These are phyloP conservation scores for Trichechus manatus DNA, from an alignment of 2,113 vertebrate genomes.

Conservation along the genomic window DNA sequence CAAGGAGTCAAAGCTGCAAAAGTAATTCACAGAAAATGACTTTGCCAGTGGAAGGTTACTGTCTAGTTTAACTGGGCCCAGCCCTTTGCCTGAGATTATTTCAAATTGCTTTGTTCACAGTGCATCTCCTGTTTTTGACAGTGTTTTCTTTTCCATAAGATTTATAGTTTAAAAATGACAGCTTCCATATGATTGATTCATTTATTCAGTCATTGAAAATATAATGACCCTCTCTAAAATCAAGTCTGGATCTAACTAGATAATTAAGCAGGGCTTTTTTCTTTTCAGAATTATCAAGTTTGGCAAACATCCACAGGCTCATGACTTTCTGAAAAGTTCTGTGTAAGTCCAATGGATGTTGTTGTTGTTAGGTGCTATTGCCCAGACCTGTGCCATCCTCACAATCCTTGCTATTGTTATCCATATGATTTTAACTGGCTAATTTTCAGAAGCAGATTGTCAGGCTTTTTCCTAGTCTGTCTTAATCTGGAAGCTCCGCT, in stretches of 20 bases:
- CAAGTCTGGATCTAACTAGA: constrained; percentile 75
- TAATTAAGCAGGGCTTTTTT: constrained; percentile 73
- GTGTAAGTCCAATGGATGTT: neutral
- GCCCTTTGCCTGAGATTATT: constrained; percentile 81
- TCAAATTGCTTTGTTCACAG: constrained; percentile 84
- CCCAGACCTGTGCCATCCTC: neutral
- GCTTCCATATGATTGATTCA: constrained; percentile 65
- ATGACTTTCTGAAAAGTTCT: constrained; percentile 46
- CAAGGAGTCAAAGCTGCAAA: constrained; percentile 86
- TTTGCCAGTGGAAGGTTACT: constrained; percentile 81
- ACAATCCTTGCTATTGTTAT: neutral
- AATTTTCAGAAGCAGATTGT: neutral
- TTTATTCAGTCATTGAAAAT: constrained; percentile 72
- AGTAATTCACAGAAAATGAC: constrained; percentile 86
- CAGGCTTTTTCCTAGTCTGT: neutral
- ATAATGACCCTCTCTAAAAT: constrained; percentile 75
- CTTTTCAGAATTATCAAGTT: constrained; percentile 75
- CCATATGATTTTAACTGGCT: neutral
- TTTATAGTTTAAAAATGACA: constrained; percentile 73
- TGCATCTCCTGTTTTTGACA: constrained; percentile 74
- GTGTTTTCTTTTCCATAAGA: constrained; percentile 80
- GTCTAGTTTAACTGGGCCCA: constrained; percentile 78
- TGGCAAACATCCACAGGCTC: constrained; percentile 24
- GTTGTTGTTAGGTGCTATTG: neutral
- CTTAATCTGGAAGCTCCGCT: neutral